Base-by-base conservation (phyloP, 1,140 invertebrate genomes). In the Nasonia vitripennis region DNA sequence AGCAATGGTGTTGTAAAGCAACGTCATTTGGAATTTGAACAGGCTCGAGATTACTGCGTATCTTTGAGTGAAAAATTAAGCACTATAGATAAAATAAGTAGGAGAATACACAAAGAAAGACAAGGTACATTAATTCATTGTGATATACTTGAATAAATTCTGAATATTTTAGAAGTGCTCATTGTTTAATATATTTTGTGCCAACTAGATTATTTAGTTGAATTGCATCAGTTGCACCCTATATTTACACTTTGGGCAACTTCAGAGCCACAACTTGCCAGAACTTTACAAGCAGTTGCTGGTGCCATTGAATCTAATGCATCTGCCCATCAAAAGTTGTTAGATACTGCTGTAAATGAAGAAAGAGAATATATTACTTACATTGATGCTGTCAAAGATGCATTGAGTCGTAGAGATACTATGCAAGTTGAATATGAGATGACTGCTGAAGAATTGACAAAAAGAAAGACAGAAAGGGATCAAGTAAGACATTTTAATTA, bases 331-430 rank as follows among this genome's bases (percentile, higher is more conserved):
- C 92, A 94, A 88, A 94, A 94, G 85, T 88, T 95, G 84, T 87
- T 95, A 34, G 92, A 93, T 83, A 91, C 90, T 83, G 91, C 93
- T 87, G 85, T 92, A 1, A 93, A 92, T 85, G 95, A 96, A 14
- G 93, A 96, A 85, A 94, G 95, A 88, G 96, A 97, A 88, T 97
- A 96, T 87, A 91, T 96, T 17, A 92, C 95, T 67, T 97, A 96
- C 88, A 94, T 96, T 80, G 96, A 95, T 84, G 94, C 95, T 34
- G 95, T 95, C 0, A 95, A 96, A 91, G 96, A 96, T 89, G 95
- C 95, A n/a, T 89, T 96, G 79, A 90, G 93, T 68, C 94, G 95
- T 82, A 92, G 96, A 71, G 96, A 97, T 89, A 93, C 93, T n/a
- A 95, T 96, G 90, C 96, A 96, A 90, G 94, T 95, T 86, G 94